Conservation (phyloP, 1,140 invertebrate species). For the Chionoecetes opilio region DNA sequence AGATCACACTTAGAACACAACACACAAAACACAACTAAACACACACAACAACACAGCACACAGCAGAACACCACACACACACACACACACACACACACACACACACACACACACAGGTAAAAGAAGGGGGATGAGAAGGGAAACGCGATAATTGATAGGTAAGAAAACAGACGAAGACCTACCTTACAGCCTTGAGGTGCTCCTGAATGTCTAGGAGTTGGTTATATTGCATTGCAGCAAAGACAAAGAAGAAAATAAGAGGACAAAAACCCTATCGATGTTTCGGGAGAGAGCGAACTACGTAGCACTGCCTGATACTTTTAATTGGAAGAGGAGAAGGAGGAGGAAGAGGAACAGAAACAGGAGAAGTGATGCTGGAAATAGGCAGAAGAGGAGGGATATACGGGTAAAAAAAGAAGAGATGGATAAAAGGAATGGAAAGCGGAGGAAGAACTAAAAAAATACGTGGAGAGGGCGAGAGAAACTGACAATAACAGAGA, state of each 20-base stretch:
- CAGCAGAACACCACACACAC: too few relatives aligned
- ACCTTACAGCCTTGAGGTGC: too few relatives aligned
- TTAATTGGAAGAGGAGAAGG: constrained; percentile 32
- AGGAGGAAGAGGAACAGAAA: background rate
- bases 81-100: constrained; percentile 45
- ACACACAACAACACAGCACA: too few relatives aligned
- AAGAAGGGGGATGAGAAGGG: too few relatives aligned
- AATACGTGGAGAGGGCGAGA: background rate
- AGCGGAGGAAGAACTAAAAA: background rate
- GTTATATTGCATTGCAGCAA: too few relatives aligned
- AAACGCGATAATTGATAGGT: too few relatives aligned
- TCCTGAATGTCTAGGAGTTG: too few relatives aligned
- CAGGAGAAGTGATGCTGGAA: background rate
- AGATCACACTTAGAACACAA: too few relatives aligned
- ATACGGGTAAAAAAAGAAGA: background rate
- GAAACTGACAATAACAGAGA: background rate
- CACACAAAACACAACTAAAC: too few relatives aligned
- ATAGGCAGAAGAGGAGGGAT: background rate
- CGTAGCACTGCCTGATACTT: too few relatives aligned
- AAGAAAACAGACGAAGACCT: too few relatives aligned
- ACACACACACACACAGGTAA: constrained; percentile 48
- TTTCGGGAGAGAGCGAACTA: background rate
- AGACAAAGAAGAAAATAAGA: too few relatives aligned
- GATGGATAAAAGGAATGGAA: background rate
- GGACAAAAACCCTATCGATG: background rate